Base-by-base conservation (phyloP, 2,113 vertebrate genomes). In the Phycodurus eques region DNA sequence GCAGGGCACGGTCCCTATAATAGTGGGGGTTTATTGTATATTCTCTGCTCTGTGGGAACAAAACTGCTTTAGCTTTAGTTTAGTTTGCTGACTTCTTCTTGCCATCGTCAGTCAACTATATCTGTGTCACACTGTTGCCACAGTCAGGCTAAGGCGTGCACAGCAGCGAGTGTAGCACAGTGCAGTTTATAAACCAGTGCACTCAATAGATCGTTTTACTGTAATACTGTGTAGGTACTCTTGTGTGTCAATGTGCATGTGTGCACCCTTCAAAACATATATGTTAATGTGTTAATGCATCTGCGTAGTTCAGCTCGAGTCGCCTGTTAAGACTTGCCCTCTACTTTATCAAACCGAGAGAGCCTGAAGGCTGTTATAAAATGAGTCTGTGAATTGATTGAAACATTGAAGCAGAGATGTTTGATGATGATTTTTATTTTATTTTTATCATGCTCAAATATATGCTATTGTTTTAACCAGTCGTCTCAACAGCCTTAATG, bases 291-390 rank as follows among this genome's bases (percentile, higher is more conserved):
- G 78, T 71, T 60, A 79, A 67, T 78, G 71, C 69, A 72, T 78
- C 80, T 85, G 72, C 80, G 75, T 77, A 73, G 73, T 77, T 65
- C 43, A 20, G 69, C 67, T 49, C 31, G 8, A 49, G 51, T 87
- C 66, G 17, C 86, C 76, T 88, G 84, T 88, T 72, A 83, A 60
- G 74, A 72, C 86, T 85, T 89, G 87, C 75, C 35, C 84, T 78
- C 71, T 75, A 76, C 83, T 85, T 88, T 88, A 88, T 85, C 83
- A 86, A 86, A 84, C 71, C 80, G 60, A 75, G 67, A 73, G 59
- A 20, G 68, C 82, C 83, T 46, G 67, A 62, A 85, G 82, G 80
- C 78, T 85, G 56, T 75, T 88, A 82, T 79, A 84, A 82, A 83
- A 85, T 46, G 54, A 67, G 60, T 60, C 47, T 88, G 74, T 78